phyloP scores from a whole-genome alignment of 2,797 vertebrate species.

The Chrosomus eos region DNA sequence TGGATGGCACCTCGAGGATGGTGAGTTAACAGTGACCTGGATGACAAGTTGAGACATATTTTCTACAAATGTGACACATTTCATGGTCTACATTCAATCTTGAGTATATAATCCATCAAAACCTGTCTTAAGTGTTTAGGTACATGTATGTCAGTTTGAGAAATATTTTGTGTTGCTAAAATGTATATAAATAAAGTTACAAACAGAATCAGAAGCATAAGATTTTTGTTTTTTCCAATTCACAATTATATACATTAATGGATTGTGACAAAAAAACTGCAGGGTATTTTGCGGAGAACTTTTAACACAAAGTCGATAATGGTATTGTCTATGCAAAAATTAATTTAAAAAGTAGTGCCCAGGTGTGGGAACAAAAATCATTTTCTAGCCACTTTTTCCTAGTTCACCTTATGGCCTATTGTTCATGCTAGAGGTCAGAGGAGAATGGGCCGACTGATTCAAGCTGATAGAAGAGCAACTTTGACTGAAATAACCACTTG shows the following conservation, averaged over 20 bases:
- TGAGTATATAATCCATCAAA: no score
- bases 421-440: no score
- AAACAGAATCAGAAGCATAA: neutral
- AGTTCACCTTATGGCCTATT: conserved; percentile 36
- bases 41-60: no score
- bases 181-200: neutral
- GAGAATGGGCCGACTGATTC: no score
- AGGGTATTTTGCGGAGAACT: conserved; percentile 46
- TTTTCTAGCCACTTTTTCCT: conserved; percentile 31
- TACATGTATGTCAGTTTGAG: no score
- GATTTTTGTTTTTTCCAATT: conserved; percentile 4
- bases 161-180: neutral
- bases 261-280: conserved; percentile 27
- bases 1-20: conserved; percentile 47
- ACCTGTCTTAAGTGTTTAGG: neutral
- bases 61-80: no score
- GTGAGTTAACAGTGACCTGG: no score
- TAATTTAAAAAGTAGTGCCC: conserved; percentile 25
- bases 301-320: conserved; percentile 30
- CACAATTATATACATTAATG: conserved; percentile 37
- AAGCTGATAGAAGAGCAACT: no score
- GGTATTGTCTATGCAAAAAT: conserved; percentile 2
- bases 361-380: conserved; percentile 28
- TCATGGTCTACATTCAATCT: neutral
- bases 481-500: no score